These are phyloP conservation scores for Chloroceryle inda DNA, from an alignment of 2,797 vertebrate genomes.

Conservation along the genomic window DNA sequence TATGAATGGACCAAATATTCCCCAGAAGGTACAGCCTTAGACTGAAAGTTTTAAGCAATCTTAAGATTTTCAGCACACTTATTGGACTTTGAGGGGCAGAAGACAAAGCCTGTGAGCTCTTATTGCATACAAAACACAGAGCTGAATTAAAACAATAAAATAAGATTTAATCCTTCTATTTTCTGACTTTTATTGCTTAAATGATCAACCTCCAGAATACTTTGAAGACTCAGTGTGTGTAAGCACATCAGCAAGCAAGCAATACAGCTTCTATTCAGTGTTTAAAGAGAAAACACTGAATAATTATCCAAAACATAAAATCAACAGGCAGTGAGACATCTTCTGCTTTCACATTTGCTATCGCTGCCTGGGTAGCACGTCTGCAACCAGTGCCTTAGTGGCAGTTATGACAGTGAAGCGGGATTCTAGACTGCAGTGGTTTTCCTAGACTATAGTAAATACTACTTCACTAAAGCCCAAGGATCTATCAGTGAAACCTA, in stretches of 20 bases:
- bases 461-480: neutral
- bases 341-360: neutral
- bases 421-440: neutral
- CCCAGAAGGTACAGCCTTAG: neutral
- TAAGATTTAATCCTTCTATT: neutral
- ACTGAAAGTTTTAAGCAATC: neutral
- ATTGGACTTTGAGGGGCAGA: fast-evolving
- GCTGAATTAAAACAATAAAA: neutral
- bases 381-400: fast-evolving
- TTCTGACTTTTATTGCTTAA: neutral
- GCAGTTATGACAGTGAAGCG: fast-evolving
- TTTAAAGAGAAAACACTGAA: neutral
- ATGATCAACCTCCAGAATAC: neutral
- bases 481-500: neutral
- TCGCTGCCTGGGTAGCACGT: neutral
- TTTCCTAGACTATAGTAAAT: neutral
- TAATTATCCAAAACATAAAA: neutral
- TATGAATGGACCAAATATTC: neutral
- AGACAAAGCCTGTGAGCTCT: neutral
- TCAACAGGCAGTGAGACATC: neutral
- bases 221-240: neutral
- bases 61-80: neutral
- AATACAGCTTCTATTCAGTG: neutral
- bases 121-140: neutral
- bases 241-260: neutral